Evolutionary conservation across 2,113 vertebrate genomes (phyloP), one percentile per base, ranked within the genome.

Genomic region (Sardina pilchardus): DNA sequence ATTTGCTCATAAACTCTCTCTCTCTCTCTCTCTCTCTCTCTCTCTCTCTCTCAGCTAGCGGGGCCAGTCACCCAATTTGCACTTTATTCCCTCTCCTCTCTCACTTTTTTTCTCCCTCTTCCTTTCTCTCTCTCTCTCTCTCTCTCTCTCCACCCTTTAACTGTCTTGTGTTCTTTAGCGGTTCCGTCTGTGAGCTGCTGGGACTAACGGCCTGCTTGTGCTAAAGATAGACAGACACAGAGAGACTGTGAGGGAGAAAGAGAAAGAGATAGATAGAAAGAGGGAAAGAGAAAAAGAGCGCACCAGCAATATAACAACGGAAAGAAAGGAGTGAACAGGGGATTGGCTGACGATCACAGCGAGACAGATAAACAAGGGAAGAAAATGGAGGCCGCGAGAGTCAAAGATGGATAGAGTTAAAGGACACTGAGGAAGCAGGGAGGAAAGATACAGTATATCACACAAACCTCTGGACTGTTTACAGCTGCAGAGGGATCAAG

Each of bases 31-130:
- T 9, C 81, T 21, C 85, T 24, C 17, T 30, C 80, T 87, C 47
- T 78, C 30, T 83, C 48, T 50, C 83, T n/a, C 67, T 43, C 81
- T 85, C 53, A 84, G 81, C 56, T n/a, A 30, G 63, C 78, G 86
- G 48, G 48, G 48, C 48, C 48, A 53, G 48, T 80, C 80, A 87
- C 83, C 59, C 30, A 81, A 82, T 87, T 84, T 84, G 84, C 86
- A 36, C 53, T 78, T 86, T 71, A 67, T 53, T 50, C 50, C 48
- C 48, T 12, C 45, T 47, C 2, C 45, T 47, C 45, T 12, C 6
- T 59, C 24, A 71, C 85, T 83, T 30, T 45, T n/a, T 63, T 17
- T 87, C 81, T 0, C 19, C 24, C 36, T 67, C n/a, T 67, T 5
- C 56, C 36, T 30, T 21, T n/a, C 50, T 78, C 59, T 7, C 39